Evolutionary conservation across 2,113 vertebrate species (phyloP), one percentile per base, ranked within the genome.

Genomic region (Neodon shergylaensis): DNA sequence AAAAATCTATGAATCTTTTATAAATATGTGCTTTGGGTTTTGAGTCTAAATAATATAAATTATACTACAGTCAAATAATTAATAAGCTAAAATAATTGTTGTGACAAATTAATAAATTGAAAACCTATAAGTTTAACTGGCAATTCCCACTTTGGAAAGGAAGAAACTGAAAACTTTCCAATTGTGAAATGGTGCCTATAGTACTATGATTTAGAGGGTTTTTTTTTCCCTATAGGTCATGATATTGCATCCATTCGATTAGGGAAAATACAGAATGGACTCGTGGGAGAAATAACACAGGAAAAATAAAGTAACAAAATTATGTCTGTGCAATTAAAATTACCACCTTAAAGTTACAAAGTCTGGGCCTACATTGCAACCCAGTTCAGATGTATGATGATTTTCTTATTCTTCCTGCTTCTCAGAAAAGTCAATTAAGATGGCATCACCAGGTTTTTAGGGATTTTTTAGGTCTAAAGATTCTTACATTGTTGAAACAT

Each of bases 241-340:
- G 68, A 49, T 54, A 76, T 79, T 92, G 5, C 2, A 89, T 65
- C 26, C n/a, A 97, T 86, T 94, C 92, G 36, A 72, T 93, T 82
- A 90, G 13, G 24, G 28, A 94, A 94, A 31, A 47, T 96, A 94
- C 44, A 95, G 79, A 95, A 94, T 93, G 73, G 44, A 94, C 95
- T 92, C 86, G 31, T 96, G 66, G 88, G n/a, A 54, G 24, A 91
- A 91, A 96, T 66, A 68, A 92, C 61, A 31, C 76, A 16, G 21
- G 61, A 9, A 65, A 92, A 97, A 94, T 86, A 26, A 96, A 94
- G 42, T 91, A 94, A 93, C n/a, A 9, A 90, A 86, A 93, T 91
- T 92, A 68, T 90, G 81, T 84, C 61, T 68, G 11, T 49, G 36
- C 85, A 88, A 92, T 88, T 94, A 97, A 94, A 95, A 89, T 94